These are phyloP conservation scores for Cotesia typhae DNA, from an alignment of 1,140 invertebrate species.

Conservation along the genomic window DNA sequence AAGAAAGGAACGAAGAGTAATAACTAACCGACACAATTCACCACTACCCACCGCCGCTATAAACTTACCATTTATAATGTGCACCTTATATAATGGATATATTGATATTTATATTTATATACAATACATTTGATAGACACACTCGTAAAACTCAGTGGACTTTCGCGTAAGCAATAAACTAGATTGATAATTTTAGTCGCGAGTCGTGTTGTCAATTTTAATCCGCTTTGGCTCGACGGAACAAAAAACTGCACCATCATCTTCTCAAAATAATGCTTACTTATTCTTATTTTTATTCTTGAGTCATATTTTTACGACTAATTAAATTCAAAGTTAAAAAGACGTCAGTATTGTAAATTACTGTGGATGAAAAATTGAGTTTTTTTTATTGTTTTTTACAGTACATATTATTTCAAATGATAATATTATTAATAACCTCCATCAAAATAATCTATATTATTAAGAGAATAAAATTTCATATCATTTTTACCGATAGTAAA, in stretches of 20 bases:
- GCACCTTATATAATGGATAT: not conserved
- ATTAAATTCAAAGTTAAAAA: too few species aligned
- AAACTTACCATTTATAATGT: slow-evolving; percentile 31
- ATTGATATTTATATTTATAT: slow-evolving; percentile 10
- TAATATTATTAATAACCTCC: too few species aligned
- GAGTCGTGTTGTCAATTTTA: slow-evolving; percentile 24
- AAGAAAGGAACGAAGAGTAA: slow-evolving; percentile 28
- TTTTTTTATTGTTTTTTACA: too few species aligned
- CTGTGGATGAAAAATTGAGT: too few species aligned
- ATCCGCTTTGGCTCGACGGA: not conserved
- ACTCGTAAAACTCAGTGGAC: slow-evolving; percentile 22
- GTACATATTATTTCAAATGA: too few species aligned
- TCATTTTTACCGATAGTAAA: too few species aligned
- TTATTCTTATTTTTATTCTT: too few species aligned
- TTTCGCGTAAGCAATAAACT: slow-evolving; percentile 12
- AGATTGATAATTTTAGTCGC: slow-evolving; percentile 25
- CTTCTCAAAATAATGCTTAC: not conserved
- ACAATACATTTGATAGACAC: not conserved
- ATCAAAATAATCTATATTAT: too few species aligned
- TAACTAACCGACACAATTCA: slow-evolving; percentile 11
- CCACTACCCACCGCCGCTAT: slow-evolving; percentile 12
- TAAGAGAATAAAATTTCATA: too few species aligned
- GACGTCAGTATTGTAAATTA: too few species aligned
- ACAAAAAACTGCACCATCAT: not conserved
- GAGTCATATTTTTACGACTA: too few species aligned